Evolutionary conservation across 1,140 invertebrate species (phyloP), one percentile per base, ranked within the genome.

Genomic region (Leptopilina boulardi): DNA sequence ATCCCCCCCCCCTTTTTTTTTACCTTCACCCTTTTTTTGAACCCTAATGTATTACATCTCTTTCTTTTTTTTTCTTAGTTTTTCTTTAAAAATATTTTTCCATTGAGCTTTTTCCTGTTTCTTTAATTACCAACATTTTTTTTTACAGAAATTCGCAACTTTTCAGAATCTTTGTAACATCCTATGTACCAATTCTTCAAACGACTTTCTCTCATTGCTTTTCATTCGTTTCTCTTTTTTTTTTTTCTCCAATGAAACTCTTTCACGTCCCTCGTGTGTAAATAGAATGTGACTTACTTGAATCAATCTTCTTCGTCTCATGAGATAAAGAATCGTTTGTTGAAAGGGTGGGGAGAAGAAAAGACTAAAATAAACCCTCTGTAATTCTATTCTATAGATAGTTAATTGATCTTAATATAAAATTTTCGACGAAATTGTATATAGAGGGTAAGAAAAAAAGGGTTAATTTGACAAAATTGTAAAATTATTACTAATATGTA

Each of bases 81-180:
- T 76, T 78, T 70, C 75, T 26, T 80, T 78, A 75, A 75, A 71
- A 76, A 21, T 21, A 21, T 21, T 56, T 19, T 19, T 54, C 72
- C 77, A 75, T 78, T 81, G 78, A 71, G 75, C 79, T 74, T 79
- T 83, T 77, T 75, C 71, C 71, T 77, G 77, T 73, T 74, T 74
- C 71, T 81, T 83, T 83, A 83, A 83, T 83, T 83, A 83, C 82
- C 77, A 83, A 81, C 79, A 78, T 83, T 83, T 81, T 76, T 80
- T 75, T 71, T 72, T 59, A 77, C 0, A 56, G 54, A 56, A 56
- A 56, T 56, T 56, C 21, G 19, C 54, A 11, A 56, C 54, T 56
- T 56, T 56, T 26, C 54, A 56, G 19, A 23, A 26, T 23, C 10
- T 18, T 19, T 23, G 18, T 10, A 56, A 56, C 54, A 56, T 56